These are phyloP conservation scores for Antheraea mylitta DNA, from an alignment of 1,140 invertebrate species.

Conservation along the genomic window DNA sequence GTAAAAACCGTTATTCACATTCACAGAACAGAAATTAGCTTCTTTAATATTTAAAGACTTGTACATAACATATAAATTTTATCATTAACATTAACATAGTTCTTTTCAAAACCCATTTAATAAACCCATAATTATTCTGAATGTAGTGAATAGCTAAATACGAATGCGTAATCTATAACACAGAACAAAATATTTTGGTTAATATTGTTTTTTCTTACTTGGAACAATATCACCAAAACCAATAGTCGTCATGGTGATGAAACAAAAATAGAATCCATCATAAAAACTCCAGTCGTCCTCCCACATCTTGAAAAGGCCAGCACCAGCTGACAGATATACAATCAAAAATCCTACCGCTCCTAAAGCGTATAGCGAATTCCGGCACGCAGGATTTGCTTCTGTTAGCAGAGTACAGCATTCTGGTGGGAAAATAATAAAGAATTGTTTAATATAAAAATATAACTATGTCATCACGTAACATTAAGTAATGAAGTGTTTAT, in stretches of 20 bases:
- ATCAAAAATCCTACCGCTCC: conserved; percentile 86
- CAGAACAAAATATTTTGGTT: too few relatives aligned
- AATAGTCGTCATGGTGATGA: conserved; percentile 97
- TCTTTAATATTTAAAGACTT: too few relatives aligned
- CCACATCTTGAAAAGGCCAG: conserved; percentile 87
- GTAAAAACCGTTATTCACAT: too few relatives aligned
- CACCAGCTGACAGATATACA: conserved; percentile 88
- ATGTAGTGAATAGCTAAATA: too few relatives aligned
- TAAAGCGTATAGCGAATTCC: conserved; percentile 82
- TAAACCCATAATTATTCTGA: too few relatives aligned
- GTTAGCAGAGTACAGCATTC: conserved; percentile 65
- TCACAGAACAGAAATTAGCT: too few relatives aligned
- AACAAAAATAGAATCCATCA: conserved; percentile 96
- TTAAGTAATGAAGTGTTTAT: too few relatives aligned
- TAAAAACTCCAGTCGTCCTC: conserved; percentile 95
- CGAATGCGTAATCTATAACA: too few relatives aligned
- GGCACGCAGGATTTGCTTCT: conserved; percentile 66
- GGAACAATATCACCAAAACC: conserved; percentile 96
- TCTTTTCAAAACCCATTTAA: too few relatives aligned
- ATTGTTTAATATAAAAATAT: not conserved
- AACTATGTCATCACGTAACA: not conserved
- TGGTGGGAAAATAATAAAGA: conserved; percentile 19
- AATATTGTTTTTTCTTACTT: conserved; percentile 81
- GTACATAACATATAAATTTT: too few relatives aligned
- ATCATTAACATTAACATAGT: too few relatives aligned